phyloP scores from a whole-genome alignment of 2,113 vertebrate species.

The Parus major region DNA sequence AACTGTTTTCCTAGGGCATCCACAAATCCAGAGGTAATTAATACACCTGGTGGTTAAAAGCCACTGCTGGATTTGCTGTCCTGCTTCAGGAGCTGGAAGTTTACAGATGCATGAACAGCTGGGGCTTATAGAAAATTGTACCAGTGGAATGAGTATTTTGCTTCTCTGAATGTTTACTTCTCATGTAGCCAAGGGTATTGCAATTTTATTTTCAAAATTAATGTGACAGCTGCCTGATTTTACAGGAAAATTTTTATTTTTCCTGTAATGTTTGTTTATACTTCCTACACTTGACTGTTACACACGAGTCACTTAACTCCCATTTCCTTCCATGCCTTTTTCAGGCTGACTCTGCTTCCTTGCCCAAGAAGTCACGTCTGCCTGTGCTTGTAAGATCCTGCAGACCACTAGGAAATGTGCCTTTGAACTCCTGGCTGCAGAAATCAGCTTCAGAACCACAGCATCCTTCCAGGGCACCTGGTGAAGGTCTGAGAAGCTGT shows the following conservation, averaged over 20 bases:
- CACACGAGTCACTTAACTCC: rapidly evolving
- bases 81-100: background rate
- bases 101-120: background rate
- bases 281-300: background rate
- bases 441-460: slow-evolving; percentile 24
- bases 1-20: background rate
- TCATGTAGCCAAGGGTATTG: background rate
- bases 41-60: background rate
- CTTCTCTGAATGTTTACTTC: background rate
- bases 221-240: background rate
- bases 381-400: slow-evolving; percentile 77
- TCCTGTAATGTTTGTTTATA: background rate
- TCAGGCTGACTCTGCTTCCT: slow-evolving; percentile 56
- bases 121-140: background rate
- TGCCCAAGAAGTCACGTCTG: slow-evolving; percentile 79
- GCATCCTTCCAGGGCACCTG: slow-evolving; percentile 38
- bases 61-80: background rate
- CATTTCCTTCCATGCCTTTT: background rate
- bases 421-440: background rate
- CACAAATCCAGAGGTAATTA: background rate
- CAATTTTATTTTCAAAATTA: background rate
- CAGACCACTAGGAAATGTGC: background rate
- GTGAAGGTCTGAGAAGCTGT: slow-evolving; percentile 68
- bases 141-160: background rate
- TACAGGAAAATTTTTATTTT: background rate